Base-by-base conservation (phyloP, 2,113 vertebrate genomes). In the Dunckerocampus dactyliophorus region DNA sequence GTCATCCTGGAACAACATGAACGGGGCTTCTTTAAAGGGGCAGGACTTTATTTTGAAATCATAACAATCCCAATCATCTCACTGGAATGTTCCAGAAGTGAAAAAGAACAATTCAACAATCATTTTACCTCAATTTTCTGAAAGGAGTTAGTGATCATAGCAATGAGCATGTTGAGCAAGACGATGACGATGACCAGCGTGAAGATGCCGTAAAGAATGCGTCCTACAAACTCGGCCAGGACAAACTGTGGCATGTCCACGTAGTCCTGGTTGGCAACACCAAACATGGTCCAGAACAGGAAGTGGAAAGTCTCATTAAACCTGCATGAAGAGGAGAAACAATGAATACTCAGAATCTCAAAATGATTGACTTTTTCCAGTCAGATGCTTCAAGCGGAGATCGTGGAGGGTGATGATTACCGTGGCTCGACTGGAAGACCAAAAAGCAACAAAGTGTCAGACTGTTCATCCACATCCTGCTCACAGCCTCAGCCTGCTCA, bases 221-320 rank as follows among this genome's bases (percentile, higher is more conserved):
- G 82, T 22, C 93, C 94, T 2, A 93, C 89, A 47, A 93, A 90
- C 76, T 95, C 90, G 0, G 93, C 93, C 72, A 95, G 72, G 39
- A 78, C 72, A 74, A 87, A 94, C 51, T 91, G 70, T 0, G 92
- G 90, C 90, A 95, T 92, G 79, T 95, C 94, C 62, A 95, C 93
- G 20, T 91, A 90, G 0, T 87, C 85, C 80, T 92, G 91, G 56
- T 93, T 92, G 51, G 89, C 92, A 80, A 92, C 89, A 1, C 94
- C 93, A 17, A 96, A 94, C 93, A 96, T 95, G 52, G 94, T 95
- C 93, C 94, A 94, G 89, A 95, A 96, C n/a, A 95, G 88, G 84
- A 95, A 95, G 75, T 86, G 90, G 82, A 96, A 92, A 0, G 93
- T 95, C 82, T 94, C 92, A 0, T 94, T 96, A 67, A 96, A 93